phyloP scores from a whole-genome alignment of 2,888 invertebrate genomes.

The Laspeyria flexula region DNA sequence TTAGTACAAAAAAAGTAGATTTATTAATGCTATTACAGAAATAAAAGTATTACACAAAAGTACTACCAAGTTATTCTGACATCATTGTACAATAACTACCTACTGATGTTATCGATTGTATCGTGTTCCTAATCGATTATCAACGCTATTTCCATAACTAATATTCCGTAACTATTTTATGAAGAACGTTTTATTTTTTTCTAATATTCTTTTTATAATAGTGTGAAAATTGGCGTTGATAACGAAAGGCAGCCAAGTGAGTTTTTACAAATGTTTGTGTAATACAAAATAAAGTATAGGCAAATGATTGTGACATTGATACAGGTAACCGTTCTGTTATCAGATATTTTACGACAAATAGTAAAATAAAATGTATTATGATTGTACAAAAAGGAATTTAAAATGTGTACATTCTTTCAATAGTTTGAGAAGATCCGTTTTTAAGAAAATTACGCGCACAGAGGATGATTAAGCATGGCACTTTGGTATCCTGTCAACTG shows the following conservation, averaged over 20 bases:
- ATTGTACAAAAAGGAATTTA: too few species aligned
- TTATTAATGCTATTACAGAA: too few species aligned
- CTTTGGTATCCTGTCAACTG: too few species aligned
- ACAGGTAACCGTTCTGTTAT: not conserved
- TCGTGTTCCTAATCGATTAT: slow-evolving; percentile 30
- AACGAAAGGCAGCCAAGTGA: not conserved
- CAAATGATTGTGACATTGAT: not conserved
- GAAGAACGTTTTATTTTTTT: slow-evolving; percentile 18
- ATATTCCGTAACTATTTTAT: slow-evolving; percentile 30
- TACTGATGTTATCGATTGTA: slow-evolving; percentile 28
- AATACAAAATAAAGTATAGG: not conserved
- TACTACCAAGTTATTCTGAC: not conserved
- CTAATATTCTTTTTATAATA: not conserved
- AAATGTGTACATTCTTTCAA: too few species aligned
- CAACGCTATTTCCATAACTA: slow-evolving; percentile 29
- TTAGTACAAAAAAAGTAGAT: too few species aligned
- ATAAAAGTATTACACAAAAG: too few species aligned
- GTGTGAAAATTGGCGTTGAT: slow-evolving; percentile 8
- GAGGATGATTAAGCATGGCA: too few species aligned
- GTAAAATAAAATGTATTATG: too few species aligned
- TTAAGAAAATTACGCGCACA: too few species aligned
- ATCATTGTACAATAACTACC: slow-evolving; percentile 10
- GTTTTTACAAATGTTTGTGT: not conserved
- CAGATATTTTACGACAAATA: not conserved
- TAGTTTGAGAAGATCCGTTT: too few species aligned